phyloP scores from a whole-genome alignment of 2,888 invertebrate genomes.

The Macroteleia sp. region DNA sequence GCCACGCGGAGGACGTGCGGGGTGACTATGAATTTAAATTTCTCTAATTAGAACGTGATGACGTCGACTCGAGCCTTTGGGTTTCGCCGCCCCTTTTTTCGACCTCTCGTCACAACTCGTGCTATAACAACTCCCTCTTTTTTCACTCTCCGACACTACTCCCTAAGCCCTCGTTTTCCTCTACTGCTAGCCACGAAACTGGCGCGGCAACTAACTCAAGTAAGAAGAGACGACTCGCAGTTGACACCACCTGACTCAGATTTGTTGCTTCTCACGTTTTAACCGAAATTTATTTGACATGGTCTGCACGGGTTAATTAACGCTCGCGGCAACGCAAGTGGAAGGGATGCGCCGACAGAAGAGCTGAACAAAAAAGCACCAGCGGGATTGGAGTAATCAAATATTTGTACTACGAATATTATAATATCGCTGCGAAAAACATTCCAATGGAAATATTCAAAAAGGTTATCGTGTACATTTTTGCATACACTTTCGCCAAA shows the following conservation, averaged over 20 bases:
- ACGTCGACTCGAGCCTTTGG: slow-evolving; percentile 58
- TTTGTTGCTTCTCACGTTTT: slow-evolving; percentile 84
- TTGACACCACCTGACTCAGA: slow-evolving; percentile 83
- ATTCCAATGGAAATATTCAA: slow-evolving; percentile 16
- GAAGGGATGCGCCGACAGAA: slow-evolving; percentile 12
- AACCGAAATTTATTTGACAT: slow-evolving; percentile 83
- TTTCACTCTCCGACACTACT: slow-evolving; percentile 50
- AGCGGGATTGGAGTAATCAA: slow-evolving; percentile 55
- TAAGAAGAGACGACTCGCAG: slow-evolving; percentile 76
- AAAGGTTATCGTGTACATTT: neutral
- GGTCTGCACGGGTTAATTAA: slow-evolving; percentile 71
- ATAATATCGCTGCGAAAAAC: slow-evolving; percentile 5
- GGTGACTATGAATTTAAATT: slow-evolving; percentile 83
- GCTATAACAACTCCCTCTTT: slow-evolving; percentile 57
- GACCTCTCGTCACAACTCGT: slow-evolving; percentile 63
- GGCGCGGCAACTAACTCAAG: slow-evolving; percentile 75
- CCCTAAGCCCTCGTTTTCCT: slow-evolving; percentile 68
- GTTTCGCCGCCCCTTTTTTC: slow-evolving; percentile 61
- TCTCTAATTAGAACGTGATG: slow-evolving; percentile 82
- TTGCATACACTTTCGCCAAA: slow-evolving; percentile 11
- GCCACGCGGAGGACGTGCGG: slow-evolving; percentile 73
- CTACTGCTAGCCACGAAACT: slow-evolving; percentile 72
- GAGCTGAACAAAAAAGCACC: slow-evolving; percentile 24
- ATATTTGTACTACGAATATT: slow-evolving; percentile 46
- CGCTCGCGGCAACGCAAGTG: slow-evolving; percentile 54